These are phyloP conservation scores for Falco naumanni DNA, from an alignment of 2,797 vertebrate genomes.

Conservation along the genomic window DNA sequence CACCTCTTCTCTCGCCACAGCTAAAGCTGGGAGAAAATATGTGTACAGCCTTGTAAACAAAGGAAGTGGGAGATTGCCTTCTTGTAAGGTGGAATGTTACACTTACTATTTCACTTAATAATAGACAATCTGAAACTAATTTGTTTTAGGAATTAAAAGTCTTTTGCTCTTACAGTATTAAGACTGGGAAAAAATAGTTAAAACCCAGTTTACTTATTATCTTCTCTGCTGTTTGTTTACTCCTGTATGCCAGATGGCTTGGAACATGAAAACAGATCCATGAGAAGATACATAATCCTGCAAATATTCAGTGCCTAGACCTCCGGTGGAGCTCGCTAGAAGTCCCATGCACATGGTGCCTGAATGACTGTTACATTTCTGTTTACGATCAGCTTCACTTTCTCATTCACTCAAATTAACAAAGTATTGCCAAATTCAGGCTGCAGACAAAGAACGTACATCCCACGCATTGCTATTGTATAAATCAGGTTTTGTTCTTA, in stretches of 20 bases:
- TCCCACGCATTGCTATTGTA: neutral
- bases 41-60: neutral
- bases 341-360: conserved; percentile 27
- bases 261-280: conserved; percentile 53
- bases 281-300: conserved; percentile 46
- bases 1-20: neutral
- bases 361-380: neutral
- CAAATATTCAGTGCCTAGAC: conserved; percentile 49
- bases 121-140: neutral
- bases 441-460: neutral
- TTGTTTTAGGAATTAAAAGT: neutral
- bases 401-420: conserved; percentile 42
- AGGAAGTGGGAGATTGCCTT: neutral
- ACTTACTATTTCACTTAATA: neutral
- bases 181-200: neutral
- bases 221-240: conserved; percentile 62
- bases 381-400: conserved; percentile 47
- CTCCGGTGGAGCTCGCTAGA: conserved; percentile 34
- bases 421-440: neutral
- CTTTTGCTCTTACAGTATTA: neutral
- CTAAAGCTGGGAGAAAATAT: neutral
- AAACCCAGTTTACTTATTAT: conserved; percentile 16
- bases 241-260: conserved; percentile 59
- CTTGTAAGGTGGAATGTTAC: neutral
- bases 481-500: neutral